Evolutionary conservation across 1,140 invertebrate genomes (phyloP).

Genomic region (Ips typographus): DNA sequence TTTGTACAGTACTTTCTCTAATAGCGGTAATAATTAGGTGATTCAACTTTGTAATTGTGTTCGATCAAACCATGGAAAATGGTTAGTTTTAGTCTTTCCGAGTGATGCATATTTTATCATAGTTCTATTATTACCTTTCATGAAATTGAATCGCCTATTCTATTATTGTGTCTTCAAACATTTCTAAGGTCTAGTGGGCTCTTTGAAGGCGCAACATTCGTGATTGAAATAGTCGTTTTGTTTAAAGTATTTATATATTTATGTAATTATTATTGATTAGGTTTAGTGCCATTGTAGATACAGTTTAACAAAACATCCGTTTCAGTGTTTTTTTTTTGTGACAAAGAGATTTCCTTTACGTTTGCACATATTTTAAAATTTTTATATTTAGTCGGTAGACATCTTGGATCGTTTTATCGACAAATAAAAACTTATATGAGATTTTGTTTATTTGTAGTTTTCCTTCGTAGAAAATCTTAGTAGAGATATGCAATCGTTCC

Average conservation of each 20-base stretch:
- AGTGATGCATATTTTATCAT: conserved; percentile 10
- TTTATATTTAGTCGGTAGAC: conserved; percentile 46
- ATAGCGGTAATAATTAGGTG: neutral
- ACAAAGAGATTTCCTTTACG: conserved; percentile 41
- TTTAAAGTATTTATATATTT: conserved; percentile 33
- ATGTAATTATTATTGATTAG: conserved; percentile 36
- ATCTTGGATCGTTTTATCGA: conserved; percentile 39
- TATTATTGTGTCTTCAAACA: conserved; percentile 8
- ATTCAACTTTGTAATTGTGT: conserved; percentile 1
- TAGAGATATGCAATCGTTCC: no score
- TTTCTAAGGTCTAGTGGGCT: neutral
- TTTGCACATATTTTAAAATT: conserved; percentile 47
- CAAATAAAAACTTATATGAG: conserved; percentile 34
- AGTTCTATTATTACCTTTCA: neutral
- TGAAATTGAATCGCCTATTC: no score
- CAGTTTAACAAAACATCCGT: conserved; percentile 25
- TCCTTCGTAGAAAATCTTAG: no score
- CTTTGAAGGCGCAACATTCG: conserved; percentile 3
- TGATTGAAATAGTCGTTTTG: conserved; percentile 32
- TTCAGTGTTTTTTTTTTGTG: conserved; percentile 32
- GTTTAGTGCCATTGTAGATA: conserved; percentile 46
- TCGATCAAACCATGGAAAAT: neutral
- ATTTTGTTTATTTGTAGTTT: no score
- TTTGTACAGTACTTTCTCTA: conserved; percentile 1
- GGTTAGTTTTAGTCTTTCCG: neutral